phyloP scores from a whole-genome alignment of 2,113 vertebrate genomes.

The Colistium nudipinnis region DNA sequence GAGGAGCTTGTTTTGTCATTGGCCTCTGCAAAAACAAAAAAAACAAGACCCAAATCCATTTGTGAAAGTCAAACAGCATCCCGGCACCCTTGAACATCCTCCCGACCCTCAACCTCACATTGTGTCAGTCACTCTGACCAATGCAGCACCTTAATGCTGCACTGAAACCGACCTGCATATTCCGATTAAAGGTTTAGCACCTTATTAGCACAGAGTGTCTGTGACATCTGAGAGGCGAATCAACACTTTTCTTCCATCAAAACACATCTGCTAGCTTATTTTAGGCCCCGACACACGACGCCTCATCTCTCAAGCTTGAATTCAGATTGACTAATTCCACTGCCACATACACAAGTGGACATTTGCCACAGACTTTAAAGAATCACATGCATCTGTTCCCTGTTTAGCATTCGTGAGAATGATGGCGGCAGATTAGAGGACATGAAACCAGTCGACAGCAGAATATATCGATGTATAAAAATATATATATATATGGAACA shows the following conservation, averaged over 20 bases:
- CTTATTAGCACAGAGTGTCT: constrained; percentile 12
- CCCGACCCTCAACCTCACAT: constrained; percentile 1
- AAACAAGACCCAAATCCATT: neutral
- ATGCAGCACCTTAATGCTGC: constrained; percentile 18
- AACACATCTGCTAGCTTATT: neutral
- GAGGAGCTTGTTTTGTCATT: too few species aligned
- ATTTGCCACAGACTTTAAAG: constrained; percentile 3
- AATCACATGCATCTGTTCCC: constrained; percentile 41
- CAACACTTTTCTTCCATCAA: neutral
- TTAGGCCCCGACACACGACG: neutral
- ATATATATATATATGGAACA: constrained; percentile 1
- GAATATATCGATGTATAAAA: constrained; percentile 13
- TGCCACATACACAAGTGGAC: neutral
- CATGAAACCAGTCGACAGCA: constrained; percentile 18
- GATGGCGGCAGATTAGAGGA: constrained; percentile 40
- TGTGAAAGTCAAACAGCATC: neutral
- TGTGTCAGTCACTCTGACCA: constrained; percentile 4
- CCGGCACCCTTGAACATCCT: neutral
- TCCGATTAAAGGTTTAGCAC: constrained; percentile 42
- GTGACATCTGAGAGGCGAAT: constrained; percentile 4
- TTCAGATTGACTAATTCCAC: neutral
- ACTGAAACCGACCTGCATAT: constrained; percentile 16
- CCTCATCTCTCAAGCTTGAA: neutral
- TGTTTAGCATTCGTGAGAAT: constrained; percentile 48
- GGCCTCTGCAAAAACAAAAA: neutral